These are phyloP conservation scores for Clarias macrocephalus DNA, from an alignment of 2,113 vertebrate genomes.

Conservation along the genomic window DNA sequence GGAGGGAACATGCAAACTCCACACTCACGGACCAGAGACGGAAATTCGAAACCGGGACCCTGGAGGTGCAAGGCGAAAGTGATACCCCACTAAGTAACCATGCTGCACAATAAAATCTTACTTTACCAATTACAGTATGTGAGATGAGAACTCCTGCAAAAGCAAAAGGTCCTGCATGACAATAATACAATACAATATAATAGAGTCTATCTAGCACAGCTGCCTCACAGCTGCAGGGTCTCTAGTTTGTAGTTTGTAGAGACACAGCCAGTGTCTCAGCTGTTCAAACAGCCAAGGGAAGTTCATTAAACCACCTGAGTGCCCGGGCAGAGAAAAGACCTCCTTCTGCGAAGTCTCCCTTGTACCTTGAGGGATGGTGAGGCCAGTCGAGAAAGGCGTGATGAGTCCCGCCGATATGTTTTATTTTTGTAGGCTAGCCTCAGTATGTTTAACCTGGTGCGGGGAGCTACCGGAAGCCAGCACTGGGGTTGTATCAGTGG, in stretches of 20 bases:
- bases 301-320: background rate
- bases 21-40: no score
- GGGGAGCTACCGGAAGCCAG: background rate
- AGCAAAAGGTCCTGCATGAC: background rate
- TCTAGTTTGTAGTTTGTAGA: background rate
- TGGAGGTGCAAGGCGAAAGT: no score
- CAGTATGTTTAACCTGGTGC: background rate
- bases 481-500: background rate
- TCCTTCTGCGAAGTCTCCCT: background rate
- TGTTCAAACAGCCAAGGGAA: background rate
- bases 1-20: no score
- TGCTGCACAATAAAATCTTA: background rate
- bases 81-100: no score
- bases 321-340: background rate
- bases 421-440: background rate
- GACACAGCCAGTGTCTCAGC: background rate
- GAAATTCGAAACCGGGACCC: no score
- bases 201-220: background rate
- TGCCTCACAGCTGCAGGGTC: conserved; percentile 2
- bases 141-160: background rate
- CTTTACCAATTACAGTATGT: background rate
- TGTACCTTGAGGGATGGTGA: background rate
- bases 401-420: background rate
- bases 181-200: background rate
- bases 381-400: background rate